Evolutionary conservation across 2,888 invertebrate species (phyloP).

Genomic region (Perdita meconis): DNA sequence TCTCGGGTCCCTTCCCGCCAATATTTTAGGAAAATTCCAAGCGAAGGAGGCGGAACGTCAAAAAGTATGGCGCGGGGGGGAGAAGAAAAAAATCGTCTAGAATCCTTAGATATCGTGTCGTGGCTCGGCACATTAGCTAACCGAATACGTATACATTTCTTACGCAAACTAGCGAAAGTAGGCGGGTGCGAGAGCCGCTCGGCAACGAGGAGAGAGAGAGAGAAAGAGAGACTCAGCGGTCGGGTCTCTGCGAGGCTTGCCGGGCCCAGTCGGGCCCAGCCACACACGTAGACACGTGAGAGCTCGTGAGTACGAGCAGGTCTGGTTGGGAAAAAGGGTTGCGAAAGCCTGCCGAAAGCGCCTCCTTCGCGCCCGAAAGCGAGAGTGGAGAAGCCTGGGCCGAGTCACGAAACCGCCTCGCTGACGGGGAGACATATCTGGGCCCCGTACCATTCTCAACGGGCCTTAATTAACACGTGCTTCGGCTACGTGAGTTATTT

Average conservation of each 20-base stretch:
- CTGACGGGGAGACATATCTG: constrained; percentile 58
- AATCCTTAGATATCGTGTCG: constrained; percentile 55
- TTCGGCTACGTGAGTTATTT: constrained; percentile 56
- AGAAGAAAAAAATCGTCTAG: constrained; percentile 28
- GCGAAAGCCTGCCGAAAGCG: constrained; percentile 76
- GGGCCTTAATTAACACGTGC: constrained; percentile 61
- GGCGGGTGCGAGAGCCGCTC: constrained; percentile 72
- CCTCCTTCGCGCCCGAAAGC: constrained; percentile 69
- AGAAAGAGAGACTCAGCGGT: constrained; percentile 21
- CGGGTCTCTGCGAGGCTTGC: constrained; percentile 9
- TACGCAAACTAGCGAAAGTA: constrained; percentile 84
- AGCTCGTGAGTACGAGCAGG: constrained; percentile 61
- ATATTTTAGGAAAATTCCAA: constrained; percentile 14
- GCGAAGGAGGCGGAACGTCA: background rate
- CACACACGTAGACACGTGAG: constrained; percentile 56
- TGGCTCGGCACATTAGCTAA: constrained; percentile 76
- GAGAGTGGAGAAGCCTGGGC: constrained; percentile 64
- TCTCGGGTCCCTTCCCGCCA: background rate
- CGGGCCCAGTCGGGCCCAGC: constrained; percentile 24
- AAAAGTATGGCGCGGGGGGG: too few species aligned
- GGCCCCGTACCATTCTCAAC: constrained; percentile 47
- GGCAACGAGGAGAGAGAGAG: too few species aligned
- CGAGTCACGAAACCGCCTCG: constrained; percentile 49
- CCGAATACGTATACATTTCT: constrained; percentile 78
- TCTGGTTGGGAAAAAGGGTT: constrained; percentile 77